Percentiles rank a stretch among this genome's conserved stretches.
Conservation (phyloP, 2,888 invertebrate species). For the Coremacera marginata region DNA sequence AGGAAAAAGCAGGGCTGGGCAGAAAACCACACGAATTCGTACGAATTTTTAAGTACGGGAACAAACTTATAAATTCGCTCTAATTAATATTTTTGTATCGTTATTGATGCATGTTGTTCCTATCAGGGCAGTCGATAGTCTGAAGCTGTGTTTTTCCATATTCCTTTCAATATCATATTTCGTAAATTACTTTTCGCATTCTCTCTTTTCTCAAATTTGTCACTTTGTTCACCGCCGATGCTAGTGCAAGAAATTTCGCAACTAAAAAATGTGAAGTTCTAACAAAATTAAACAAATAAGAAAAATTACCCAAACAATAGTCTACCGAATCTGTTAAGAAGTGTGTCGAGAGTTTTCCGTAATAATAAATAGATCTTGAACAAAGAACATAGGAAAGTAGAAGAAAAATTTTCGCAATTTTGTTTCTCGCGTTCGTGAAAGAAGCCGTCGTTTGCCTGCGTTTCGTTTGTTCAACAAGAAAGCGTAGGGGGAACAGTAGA, state of each 20-base stretch:
- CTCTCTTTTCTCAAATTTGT: not conserved
- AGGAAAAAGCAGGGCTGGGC: too few relatives aligned
- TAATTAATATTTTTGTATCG: too few relatives aligned
- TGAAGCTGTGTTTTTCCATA: too few relatives aligned
- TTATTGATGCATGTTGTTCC: too few relatives aligned
- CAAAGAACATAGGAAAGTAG: not conserved
- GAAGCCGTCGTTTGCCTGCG: slow-evolving; percentile 5
- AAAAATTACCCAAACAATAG: not conserved
- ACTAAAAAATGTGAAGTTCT: slow-evolving; percentile 2
- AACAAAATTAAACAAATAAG: not conserved
- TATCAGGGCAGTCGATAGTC: too few relatives aligned
- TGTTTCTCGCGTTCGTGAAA: not conserved
- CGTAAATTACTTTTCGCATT: not conserved
- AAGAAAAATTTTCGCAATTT: slow-evolving; percentile 3
- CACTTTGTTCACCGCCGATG: not conserved
- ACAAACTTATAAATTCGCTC: too few relatives aligned
- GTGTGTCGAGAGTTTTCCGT: not conserved
- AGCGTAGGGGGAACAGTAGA: not conserved
- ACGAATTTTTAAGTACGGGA: too few relatives aligned
- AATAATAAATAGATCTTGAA: not conserved
- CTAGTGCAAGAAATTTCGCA: not conserved
- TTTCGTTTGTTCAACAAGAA: not conserved
- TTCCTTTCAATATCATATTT: too few relatives aligned
- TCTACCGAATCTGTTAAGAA: not conserved
- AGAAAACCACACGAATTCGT: too few relatives aligned